Percentiles rank a stretch among this genome's conserved stretches.
Conservation (phyloP, 1,140 invertebrate species). For the Capitella teleta region DNA sequence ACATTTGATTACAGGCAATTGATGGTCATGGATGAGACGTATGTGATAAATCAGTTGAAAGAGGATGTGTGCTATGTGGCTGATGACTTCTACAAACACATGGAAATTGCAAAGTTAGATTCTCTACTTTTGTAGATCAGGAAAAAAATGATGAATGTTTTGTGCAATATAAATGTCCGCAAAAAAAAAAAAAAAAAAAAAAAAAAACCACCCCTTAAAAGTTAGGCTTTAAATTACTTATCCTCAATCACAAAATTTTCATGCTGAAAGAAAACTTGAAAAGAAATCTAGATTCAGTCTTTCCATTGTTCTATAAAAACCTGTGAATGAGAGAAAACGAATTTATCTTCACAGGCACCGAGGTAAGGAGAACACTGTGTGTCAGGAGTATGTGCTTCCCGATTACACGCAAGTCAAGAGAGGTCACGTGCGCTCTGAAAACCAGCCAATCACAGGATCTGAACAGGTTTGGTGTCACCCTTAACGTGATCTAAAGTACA, state of each 20-base stretch:
- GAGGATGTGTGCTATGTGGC: constrained; percentile 95
- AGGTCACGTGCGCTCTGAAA: constrained; percentile 54
- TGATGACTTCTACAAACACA: constrained; percentile 70
- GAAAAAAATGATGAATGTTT: too few species aligned
- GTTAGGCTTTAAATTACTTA: too few species aligned
- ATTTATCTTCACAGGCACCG: constrained; percentile 32
- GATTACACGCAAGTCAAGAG: constrained; percentile 79
- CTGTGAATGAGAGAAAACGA: neutral
- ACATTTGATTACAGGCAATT: constrained; percentile 73
- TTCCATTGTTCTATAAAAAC: neutral
- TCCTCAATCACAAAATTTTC: too few species aligned
- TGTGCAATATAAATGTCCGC: too few species aligned
- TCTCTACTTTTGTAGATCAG: neutral
- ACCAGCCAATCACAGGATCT: neutral
- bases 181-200: too few species aligned
- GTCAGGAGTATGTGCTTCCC: constrained; percentile 86
- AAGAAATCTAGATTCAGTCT: neutral
- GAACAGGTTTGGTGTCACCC: neutral
- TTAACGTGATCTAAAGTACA: neutral
- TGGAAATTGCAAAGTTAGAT: constrained; percentile 58
- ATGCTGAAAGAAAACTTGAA: too few species aligned
- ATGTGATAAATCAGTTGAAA: constrained; percentile 96
- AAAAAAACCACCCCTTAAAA: too few species aligned
- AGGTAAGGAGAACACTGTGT: constrained; percentile 54
- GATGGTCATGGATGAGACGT: constrained; percentile 98